These are phyloP conservation scores for Numida meleagris DNA, from an alignment of 2,113 vertebrate genomes.

Conservation along the genomic window DNA sequence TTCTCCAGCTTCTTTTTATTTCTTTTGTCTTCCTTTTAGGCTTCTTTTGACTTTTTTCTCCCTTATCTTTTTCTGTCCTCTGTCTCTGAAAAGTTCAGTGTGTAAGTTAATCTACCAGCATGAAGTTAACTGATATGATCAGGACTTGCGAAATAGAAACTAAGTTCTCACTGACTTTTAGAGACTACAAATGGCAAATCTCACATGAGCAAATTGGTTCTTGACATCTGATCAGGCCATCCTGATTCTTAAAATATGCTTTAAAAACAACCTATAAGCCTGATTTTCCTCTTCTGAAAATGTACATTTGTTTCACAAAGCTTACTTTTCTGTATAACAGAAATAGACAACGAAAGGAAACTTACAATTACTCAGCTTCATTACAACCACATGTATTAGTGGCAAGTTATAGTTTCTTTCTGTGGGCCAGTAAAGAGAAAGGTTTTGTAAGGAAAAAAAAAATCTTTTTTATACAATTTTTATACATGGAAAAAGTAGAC, in stretches of 20 bases:
- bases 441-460: background rate
- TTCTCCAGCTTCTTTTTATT: background rate
- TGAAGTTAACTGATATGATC: slow-evolving; percentile 29
- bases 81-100: slow-evolving; percentile 19
- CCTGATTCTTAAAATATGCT: background rate
- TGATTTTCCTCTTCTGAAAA: background rate
- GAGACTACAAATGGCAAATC: slow-evolving; percentile 8
- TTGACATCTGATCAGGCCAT: background rate
- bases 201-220: slow-evolving; percentile 46
- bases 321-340: background rate
- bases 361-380: background rate
- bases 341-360: background rate
- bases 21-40: background rate
- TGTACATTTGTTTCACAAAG: background rate
- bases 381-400: background rate
- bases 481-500: background rate
- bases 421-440: background rate
- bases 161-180: slow-evolving; percentile 11
- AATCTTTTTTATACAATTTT: background rate
- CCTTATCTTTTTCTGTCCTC: slow-evolving; percentile 4
- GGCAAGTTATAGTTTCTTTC: background rate
- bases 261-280: background rate
- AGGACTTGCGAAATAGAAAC: slow-evolving; percentile 56
- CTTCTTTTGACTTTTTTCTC: background rate
- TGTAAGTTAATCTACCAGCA: slow-evolving; percentile 43